A percentile compares a stretch with the other conserved stretches of the same genome.
Evolutionary conservation across 2,113 vertebrate species (phyloP).

Genomic region (Rousettus leschenaultii): DNA sequence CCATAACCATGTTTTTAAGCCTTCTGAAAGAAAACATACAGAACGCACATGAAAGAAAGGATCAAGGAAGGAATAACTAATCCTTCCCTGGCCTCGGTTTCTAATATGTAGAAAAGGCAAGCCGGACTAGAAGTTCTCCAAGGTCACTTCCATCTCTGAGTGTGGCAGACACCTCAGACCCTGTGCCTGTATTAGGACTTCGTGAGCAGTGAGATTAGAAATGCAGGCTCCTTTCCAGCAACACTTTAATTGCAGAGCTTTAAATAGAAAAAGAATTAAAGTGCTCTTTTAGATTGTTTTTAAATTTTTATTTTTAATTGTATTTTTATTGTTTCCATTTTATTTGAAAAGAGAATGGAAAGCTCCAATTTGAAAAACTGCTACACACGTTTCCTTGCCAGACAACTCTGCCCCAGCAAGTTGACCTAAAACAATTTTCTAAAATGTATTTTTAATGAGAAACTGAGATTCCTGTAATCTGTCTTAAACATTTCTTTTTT

Average conservation of each 20-base stretch:
- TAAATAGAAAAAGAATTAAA: constrained; percentile 36
- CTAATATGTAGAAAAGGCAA: not conserved
- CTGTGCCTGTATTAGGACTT: not conserved
- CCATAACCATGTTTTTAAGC: not conserved
- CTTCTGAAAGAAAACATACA: not conserved
- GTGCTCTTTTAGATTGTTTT: constrained; percentile 1
- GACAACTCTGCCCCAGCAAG: not conserved
- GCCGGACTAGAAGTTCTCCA: not conserved
- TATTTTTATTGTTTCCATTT: constrained; percentile 16
- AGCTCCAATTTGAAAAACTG: not conserved
- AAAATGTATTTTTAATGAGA: constrained; percentile 61
- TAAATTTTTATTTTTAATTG: constrained; percentile 31
- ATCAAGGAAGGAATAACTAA: not conserved
- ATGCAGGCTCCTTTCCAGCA: not conserved
- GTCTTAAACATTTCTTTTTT: not conserved
- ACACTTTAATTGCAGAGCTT: constrained; percentile 14
- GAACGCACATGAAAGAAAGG: not conserved
- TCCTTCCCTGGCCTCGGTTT: not conserved
- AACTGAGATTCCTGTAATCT: constrained; percentile 14
- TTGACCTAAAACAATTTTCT: constrained; percentile 26
- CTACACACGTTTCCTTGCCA: not conserved
- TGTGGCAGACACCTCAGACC: not conserved
- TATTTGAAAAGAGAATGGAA: constrained; percentile 46
- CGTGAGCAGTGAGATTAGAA: not conserved
- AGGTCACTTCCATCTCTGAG: not conserved